These are phyloP conservation scores for Salarias fasciatus DNA, from an alignment of 2,797 vertebrate genomes.

Conservation along the genomic window DNA sequence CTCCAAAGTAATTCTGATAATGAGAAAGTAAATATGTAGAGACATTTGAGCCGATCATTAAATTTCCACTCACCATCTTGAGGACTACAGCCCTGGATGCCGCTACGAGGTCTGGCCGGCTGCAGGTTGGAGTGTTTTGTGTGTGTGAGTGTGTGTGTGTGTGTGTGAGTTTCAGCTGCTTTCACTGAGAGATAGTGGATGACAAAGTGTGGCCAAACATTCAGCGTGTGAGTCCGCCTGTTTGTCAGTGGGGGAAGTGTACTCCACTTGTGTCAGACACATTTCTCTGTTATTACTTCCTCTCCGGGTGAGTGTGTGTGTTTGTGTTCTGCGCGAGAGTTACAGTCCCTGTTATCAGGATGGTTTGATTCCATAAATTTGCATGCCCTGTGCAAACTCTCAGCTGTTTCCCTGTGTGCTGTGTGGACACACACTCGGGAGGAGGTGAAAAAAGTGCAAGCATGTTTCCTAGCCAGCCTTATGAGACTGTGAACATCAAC, in stretches of 20 bases:
- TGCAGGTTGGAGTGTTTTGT: conserved; percentile 40
- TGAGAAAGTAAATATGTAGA: no score
- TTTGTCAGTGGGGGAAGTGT: conserved; percentile 35
- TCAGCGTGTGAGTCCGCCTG: conserved; percentile 16
- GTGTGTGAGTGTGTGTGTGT: conserved; percentile 39
- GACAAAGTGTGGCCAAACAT: conserved; percentile 28
- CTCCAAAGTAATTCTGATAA: no score
- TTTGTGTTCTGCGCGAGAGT: conserved; percentile 41
- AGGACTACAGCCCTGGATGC: conserved; percentile 10
- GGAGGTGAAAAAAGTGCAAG: conserved; percentile 5
- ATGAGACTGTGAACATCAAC: not conserved
- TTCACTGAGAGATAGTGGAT: conserved; percentile 5
- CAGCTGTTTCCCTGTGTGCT: conserved; percentile 36
- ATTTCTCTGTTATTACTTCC: conserved; percentile 62
- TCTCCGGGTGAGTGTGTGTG: conserved; percentile 30
- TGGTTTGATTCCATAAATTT: conserved; percentile 76
- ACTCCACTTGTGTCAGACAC: conserved; percentile 17
- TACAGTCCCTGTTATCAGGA: conserved; percentile 48
- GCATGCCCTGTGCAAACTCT: conserved; percentile 71
- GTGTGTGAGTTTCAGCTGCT: conserved; percentile 36
- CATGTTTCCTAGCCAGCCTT: no score
- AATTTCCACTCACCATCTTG: conserved; percentile 67
- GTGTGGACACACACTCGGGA: no score
- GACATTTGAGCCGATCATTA: no score
- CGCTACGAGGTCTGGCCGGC: conserved; percentile 19